Evolutionary conservation across 2,113 vertebrate species (phyloP).

Genomic region (Furnarius figulus): DNA sequence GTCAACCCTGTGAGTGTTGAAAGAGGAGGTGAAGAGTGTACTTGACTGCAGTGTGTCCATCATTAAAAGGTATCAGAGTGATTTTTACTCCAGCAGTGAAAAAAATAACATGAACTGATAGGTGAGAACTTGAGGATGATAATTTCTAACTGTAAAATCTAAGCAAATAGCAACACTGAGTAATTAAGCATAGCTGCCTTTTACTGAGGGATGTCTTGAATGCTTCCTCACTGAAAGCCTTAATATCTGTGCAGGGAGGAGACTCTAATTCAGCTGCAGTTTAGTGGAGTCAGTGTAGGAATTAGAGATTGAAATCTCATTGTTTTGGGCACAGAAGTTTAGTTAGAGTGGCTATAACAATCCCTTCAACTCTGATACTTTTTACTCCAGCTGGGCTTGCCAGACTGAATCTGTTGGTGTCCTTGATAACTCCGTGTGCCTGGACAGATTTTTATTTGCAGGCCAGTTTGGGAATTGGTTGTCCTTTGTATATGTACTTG

Average conservation of each 20-base stretch:
- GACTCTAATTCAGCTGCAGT: not conserved
- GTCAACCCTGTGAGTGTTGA: not conserved
- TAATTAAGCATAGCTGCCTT: not conserved
- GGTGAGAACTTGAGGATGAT: not conserved
- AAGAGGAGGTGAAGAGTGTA: not conserved
- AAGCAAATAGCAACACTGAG: not conserved
- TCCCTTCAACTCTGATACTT: not conserved
- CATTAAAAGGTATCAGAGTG: not conserved
- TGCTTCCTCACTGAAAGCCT: not conserved
- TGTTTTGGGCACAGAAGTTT: not conserved
- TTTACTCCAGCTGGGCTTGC: not conserved
- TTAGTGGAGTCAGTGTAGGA: not conserved
- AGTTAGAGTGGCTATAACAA: not conserved
- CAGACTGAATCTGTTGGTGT: not conserved
- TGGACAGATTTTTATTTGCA: conserved; percentile 3
- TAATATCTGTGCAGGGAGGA: not conserved
- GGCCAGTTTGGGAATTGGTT: not conserved
- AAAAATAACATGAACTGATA: not conserved
- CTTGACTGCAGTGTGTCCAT: not conserved
- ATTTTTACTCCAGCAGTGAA: not conserved
- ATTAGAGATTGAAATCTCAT: not conserved
- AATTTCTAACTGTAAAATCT: not conserved
- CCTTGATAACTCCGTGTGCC: not conserved
- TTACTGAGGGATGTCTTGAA: not conserved
- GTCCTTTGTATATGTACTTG: not conserved